Percentiles rank a stretch among this genome's conserved stretches.
Conservation (phyloP, 2,113 vertebrate species). For the Strix uralensis region DNA sequence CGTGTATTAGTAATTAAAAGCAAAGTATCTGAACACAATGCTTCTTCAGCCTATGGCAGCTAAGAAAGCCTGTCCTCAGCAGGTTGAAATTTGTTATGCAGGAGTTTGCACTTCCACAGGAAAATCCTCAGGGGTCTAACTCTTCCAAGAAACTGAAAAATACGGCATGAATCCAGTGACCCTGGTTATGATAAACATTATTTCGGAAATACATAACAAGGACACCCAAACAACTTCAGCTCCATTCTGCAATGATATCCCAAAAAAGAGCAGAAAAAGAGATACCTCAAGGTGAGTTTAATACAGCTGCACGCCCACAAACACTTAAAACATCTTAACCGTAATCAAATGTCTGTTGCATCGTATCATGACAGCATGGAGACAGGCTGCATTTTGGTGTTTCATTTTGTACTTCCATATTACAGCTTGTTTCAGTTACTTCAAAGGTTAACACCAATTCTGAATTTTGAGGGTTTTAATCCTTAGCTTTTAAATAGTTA, state of each 20-base stretch:
- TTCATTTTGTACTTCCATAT: background rate
- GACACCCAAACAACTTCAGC: background rate
- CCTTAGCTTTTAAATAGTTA: background rate
- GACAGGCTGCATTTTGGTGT: background rate
- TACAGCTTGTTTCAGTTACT: background rate
- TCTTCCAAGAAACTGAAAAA: background rate
- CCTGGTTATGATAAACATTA: background rate
- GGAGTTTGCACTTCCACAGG: background rate
- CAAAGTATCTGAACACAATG: background rate
- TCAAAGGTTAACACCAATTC: background rate
- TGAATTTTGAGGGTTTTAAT: background rate
- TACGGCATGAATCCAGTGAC: fast-evolving
- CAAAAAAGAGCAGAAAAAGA: background rate
- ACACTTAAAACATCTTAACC: background rate
- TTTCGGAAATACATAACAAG: background rate
- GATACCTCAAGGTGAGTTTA: background rate
- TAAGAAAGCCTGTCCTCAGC: background rate
- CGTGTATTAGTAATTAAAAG: background rate
- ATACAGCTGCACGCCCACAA: background rate
- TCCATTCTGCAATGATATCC: background rate
- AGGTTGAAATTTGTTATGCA: background rate
- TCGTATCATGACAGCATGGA: background rate
- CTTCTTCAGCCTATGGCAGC: background rate
- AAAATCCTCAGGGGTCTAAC: background rate
- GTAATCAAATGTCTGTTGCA: background rate